Percentiles rank a stretch among this genome's conserved stretches.
Conservation (phyloP, 2,113 vertebrate species). For the Oncorhynchus nerka region DNA sequence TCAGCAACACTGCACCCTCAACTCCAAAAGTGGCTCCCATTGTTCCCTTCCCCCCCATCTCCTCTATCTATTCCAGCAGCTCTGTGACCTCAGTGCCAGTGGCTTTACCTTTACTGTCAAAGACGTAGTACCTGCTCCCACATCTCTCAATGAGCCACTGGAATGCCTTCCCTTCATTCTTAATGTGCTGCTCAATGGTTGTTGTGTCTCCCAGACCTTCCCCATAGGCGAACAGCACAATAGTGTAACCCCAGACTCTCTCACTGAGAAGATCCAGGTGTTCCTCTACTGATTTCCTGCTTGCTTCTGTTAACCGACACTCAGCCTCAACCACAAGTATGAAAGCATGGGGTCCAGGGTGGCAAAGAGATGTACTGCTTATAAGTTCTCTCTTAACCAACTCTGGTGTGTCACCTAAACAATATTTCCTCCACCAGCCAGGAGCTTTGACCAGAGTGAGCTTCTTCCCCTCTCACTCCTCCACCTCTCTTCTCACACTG, state of each 20-base stretch:
- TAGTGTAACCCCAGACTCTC: slow-evolving; percentile 28
- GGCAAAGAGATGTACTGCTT: slow-evolving; percentile 20
- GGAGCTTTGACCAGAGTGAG: slow-evolving; percentile 34
- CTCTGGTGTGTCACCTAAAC: slow-evolving; percentile 6
- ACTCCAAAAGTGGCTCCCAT: background rate
- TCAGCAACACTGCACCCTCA: background rate
- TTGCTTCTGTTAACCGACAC: background rate
- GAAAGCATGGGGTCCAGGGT: slow-evolving; percentile 18
- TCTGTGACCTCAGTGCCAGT: too few species aligned
- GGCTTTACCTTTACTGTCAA: background rate
- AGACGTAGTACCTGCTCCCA: background rate
- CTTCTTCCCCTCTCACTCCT: background rate
- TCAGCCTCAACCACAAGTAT: slow-evolving; percentile 18
- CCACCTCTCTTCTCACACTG: background rate
- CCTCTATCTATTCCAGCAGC: too few species aligned
- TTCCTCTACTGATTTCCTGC: background rate
- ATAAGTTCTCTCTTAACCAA: slow-evolving; percentile 14
- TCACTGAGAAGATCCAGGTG: slow-evolving; percentile 12
- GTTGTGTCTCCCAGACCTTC: slow-evolving; percentile 17
- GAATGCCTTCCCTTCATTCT: too few species aligned
- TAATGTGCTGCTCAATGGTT: slow-evolving; percentile 25
- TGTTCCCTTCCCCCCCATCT: slow-evolving; percentile 16
- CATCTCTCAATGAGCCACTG: slow-evolving; percentile 16
- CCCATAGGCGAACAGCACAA: slow-evolving; percentile 2
- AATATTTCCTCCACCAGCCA: slow-evolving; percentile 15